Evolutionary conservation across 2,113 vertebrate species (phyloP).

Genomic region (Lota lota): DNA sequence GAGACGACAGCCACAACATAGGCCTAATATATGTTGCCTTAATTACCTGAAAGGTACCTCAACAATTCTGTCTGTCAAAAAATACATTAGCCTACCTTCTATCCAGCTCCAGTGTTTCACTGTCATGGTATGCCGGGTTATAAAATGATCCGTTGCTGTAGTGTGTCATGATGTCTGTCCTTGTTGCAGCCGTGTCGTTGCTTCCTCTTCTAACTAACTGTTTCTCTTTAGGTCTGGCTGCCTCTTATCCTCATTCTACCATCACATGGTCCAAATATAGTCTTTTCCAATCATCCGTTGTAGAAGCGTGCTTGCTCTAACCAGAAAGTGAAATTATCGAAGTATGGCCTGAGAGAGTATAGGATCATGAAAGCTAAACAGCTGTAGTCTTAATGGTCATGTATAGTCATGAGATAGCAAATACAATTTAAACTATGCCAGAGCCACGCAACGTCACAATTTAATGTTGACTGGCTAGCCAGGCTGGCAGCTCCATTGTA

Average conservation of each 20-base stretch:
- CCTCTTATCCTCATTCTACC: neutral
- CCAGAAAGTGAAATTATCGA: too few species aligned
- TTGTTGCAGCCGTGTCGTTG: slow-evolving; percentile 13
- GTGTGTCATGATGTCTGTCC: slow-evolving; percentile 67
- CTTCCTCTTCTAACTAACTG: neutral
- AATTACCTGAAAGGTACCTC: too few species aligned
- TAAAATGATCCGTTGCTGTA: slow-evolving; percentile 61
- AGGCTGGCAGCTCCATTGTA: slow-evolving; percentile 29
- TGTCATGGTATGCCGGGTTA: slow-evolving; percentile 73
- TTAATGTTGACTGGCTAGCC: slow-evolving; percentile 9
- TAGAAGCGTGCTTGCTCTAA: too few species aligned
- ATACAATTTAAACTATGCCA: too few species aligned
- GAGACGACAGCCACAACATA: too few species aligned
- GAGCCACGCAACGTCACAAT: slow-evolving; percentile 2
- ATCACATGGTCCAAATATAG: too few species aligned
- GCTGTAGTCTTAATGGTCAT: too few species aligned
- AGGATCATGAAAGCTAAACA: too few species aligned
- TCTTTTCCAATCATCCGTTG: too few species aligned
- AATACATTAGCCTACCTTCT: slow-evolving; percentile 68
- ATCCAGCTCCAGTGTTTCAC: slow-evolving; percentile 75
- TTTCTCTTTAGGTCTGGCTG: neutral
- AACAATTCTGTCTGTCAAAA: slow-evolving; percentile 1
- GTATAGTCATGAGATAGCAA: too few species aligned
- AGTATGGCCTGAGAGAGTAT: too few species aligned
- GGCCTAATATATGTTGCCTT: too few species aligned